Percentiles rank a stretch among this genome's conserved stretches.
These are phyloP conservation scores for Nasonia giraulti DNA, from an alignment of 1,140 invertebrate genomes.

Conservation along the genomic window DNA sequence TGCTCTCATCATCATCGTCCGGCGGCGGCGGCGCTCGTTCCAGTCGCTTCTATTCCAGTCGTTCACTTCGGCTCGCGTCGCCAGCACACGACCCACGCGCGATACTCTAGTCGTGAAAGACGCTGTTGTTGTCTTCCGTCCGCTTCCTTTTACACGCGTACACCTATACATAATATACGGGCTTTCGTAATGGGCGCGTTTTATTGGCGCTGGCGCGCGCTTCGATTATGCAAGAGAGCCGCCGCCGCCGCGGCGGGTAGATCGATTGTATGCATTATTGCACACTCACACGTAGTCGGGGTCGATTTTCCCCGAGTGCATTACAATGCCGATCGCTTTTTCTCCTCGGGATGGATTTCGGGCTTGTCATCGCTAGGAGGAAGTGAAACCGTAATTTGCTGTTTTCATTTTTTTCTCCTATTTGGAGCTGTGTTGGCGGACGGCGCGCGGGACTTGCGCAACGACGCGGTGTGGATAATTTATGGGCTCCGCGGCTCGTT, in stretches of 20 bases:
- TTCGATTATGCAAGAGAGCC: neutral
- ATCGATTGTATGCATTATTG: constrained; percentile 1
- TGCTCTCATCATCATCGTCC: neutral
- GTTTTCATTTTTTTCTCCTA: neutral
- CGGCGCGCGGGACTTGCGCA: neutral
- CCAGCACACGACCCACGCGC: too few species aligned
- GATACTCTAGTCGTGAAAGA: neutral
- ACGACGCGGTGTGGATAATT: neutral
- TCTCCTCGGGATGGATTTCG: neutral
- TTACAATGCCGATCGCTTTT: neutral
- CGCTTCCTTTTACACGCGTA: neutral
- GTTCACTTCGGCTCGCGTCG: neutral
- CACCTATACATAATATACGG: neutral
- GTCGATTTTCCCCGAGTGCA: too few species aligned
- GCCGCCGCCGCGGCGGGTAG: too few species aligned
- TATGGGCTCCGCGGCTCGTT: neutral
- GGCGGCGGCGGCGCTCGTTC: neutral
- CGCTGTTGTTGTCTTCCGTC: neutral
- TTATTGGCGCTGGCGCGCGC: neutral
- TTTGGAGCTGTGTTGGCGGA: too few species aligned
- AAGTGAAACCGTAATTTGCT: constrained; percentile 8
- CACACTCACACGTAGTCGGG: neutral
- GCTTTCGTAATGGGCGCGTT: neutral
- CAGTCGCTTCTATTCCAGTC: neutral
- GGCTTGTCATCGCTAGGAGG: constrained; percentile 19